Conservation (phyloP, 64 coral and sea anemone genomes). For the Pocillopora verrucosa region DNA sequence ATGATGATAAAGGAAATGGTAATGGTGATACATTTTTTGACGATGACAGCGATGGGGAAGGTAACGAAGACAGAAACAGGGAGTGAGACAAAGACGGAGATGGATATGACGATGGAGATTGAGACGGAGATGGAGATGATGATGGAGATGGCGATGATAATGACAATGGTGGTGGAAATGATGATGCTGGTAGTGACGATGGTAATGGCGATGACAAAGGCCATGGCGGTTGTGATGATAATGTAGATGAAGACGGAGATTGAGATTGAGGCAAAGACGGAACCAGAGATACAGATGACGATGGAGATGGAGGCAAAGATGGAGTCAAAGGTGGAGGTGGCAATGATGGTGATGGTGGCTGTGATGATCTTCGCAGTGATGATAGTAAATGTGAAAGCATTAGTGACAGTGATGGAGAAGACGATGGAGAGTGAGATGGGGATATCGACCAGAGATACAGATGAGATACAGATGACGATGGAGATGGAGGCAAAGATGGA, state of each 20-base stretch:
- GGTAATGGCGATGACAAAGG: neutral
- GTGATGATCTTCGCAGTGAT: neutral
- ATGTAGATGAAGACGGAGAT: neutral
- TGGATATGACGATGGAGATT: neutral
- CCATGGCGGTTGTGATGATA: neutral
- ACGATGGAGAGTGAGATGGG: neutral
- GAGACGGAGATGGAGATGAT: neutral
- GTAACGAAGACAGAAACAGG: neutral
- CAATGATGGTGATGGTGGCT: too few species aligned
- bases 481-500: too few species aligned
- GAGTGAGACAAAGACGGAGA: too few species aligned
- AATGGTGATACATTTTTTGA: neutral
- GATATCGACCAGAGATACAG: too few species aligned
- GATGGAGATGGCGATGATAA: neutral
- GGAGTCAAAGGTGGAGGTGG: too few species aligned
- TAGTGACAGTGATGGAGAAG: neutral
- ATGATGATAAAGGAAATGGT: neutral
- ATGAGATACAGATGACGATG: neutral
- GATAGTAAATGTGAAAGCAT: neutral
- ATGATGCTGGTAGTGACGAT: neutral
- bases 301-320: neutral
- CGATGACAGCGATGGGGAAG: neutral
- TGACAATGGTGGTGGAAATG: neutral
- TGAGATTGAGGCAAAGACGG: too few species aligned
- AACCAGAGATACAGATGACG: neutral